Base-by-base conservation (phyloP, 2,888 invertebrate genomes). In the Ormia ochracea region DNA sequence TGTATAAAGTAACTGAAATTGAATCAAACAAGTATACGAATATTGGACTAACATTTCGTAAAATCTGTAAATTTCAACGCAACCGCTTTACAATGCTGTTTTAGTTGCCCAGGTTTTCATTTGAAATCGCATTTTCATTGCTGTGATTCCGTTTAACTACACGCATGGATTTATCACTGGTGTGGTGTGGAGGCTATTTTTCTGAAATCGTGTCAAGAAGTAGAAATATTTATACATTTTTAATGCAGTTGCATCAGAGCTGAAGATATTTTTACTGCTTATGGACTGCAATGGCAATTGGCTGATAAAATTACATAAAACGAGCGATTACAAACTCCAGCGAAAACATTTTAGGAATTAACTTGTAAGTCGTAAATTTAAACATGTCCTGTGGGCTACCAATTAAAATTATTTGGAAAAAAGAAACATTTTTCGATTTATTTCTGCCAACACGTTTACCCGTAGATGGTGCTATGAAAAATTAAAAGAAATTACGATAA, bases 171-270 rank as follows among this genome's bases (percentile, higher is more conserved):
- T 65, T 56, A 56, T 48, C 17, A 9, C n/a, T n/a, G n/a, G n/a
- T n/a, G n/a, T 43, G 14, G 19, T n/a, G 58, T 17, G 38, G 14
- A 48, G 65, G 28, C 45, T 26, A 33, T 5, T 28, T 26, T 26
- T 26, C 14, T 33, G 7, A 59, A 61, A 21, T 58, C 69, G 26
- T 58, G 17, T 33, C 26, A 36, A 19, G 5, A 36, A 48, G 58
- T 26, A n/a, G 10, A 23, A 48, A 58, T 41, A 38, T 43, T 33
- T 23, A 41, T 7, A 38, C 17, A 38, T 41, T 31, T 43, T 50
- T 19, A 58, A 66, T 58, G 19, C 41, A 76, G 63, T 80, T 80
- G 79, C 79, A 75, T 76, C 66, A 72, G 68, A 6, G 58, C 54
- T 65, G 41, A 41, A 14, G 4, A 28, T 28, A 68, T 66, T 26